Base-by-base conservation (phyloP, 2,113 vertebrate species). In the Microcebus ravelobensis region DNA sequence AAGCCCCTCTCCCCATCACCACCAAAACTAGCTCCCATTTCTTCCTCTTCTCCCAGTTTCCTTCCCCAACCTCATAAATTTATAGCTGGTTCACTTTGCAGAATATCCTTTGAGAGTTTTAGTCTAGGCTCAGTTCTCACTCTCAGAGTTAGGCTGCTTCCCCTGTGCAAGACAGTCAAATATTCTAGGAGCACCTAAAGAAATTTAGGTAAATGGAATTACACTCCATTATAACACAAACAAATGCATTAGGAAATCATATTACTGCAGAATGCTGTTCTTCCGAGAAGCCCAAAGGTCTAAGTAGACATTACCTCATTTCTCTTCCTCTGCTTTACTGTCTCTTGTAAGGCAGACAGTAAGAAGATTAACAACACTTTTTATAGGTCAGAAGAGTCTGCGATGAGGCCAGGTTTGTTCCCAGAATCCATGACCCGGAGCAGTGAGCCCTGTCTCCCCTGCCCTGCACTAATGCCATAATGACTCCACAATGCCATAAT, bases 221-320 rank as follows among this genome's bases (percentile, higher is more conserved):
- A 91, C n/a, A 92, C 2, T 85, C 76, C 67, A 96, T 96, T 94
- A 95, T 68, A 80, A 70, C 71, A 94, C 36, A 89, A 96, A 82
- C n/a, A 61, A 90, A 91, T 85, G 76, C 90, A 97, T 96, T 95
- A 96, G 57, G 48, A 96, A 97, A 97, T 97, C 81, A 90, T 42
- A 95, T 98, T 96, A 95, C 84, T 79, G 84, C 81, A 96, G 90
- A 96, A 71, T 20, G 77, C 29, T 80, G 20, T 57, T 95, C 90
- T 97, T 98, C 97, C 17, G 8, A 97, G 97, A 98, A 97, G 61
- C 81, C 87, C 2, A 9, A 82, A 87, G 71, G 50, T 97, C 95
- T 88, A n/a, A 95, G 90, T 65, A 98, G 98, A 98, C 96, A 91
- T 98, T 97, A 98, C 96, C 90, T 98, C 97, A 98, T 95, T 94